Percentiles rank a stretch among this genome's conserved stretches.
Evolutionary conservation across 2,797 vertebrate species (phyloP).

Genomic region (Antrozous pallidus): DNA sequence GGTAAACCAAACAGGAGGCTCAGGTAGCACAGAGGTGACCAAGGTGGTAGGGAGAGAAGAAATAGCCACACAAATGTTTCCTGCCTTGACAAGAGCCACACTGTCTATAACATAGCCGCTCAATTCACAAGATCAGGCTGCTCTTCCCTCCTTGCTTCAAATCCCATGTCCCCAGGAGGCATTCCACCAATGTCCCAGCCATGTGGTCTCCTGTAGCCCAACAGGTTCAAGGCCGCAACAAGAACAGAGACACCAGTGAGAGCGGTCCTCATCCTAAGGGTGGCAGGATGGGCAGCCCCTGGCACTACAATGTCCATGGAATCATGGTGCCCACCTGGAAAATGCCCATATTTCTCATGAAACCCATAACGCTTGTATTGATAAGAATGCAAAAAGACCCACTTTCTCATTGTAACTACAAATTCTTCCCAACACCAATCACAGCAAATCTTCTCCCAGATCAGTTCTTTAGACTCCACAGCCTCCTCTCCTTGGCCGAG

Average conservation of each 20-base stretch:
- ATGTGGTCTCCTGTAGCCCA: not conserved
- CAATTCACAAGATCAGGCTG: not conserved
- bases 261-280: not conserved
- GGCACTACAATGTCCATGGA: not conserved
- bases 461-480: not conserved
- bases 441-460: not conserved
- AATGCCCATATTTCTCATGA: not conserved
- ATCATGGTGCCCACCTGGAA: not conserved
- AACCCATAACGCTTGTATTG: not conserved
- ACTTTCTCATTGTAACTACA: not conserved
- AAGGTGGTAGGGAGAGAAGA: not conserved
- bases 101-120: not conserved
- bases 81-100: slow-evolving; percentile 37
- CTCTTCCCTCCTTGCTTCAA: not conserved
- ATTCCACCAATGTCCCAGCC: not conserved
- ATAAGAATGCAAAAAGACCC: not conserved
- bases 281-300: not conserved
- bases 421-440: not conserved
- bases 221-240: not conserved
- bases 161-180: not conserved
- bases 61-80: slow-evolving; percentile 36
- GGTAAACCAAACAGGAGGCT: slow-evolving; percentile 66
- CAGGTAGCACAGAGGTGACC: slow-evolving; percentile 4
- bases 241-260: not conserved
- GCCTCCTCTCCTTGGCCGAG: slow-evolving; percentile 3